Percentiles rank a stretch among this genome's conserved stretches.
These are phyloP conservation scores for Leptonema lineaticorne DNA, from an alignment of 1,140 invertebrate species.

Conservation along the genomic window DNA sequence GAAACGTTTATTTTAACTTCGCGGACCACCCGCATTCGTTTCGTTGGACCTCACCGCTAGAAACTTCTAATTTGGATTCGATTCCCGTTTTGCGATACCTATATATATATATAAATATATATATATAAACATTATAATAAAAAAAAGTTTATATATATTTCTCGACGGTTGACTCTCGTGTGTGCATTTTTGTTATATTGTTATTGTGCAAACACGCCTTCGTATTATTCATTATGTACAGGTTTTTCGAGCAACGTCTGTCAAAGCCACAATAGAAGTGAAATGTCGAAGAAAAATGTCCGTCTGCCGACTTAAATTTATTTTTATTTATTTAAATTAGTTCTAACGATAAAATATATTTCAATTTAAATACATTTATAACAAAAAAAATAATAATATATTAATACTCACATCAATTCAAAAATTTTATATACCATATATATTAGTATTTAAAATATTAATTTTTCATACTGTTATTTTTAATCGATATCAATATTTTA, in stretches of 20 bases:
- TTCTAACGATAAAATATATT: too few species aligned
- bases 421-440: too few species aligned
- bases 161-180: neutral
- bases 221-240: neutral
- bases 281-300: neutral
- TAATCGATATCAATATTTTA: too few species aligned
- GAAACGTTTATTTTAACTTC: constrained; percentile 6
- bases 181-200: constrained; percentile 7
- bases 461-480: too few species aligned
- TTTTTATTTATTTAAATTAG: neutral
- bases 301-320: neutral
- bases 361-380: too few species aligned
- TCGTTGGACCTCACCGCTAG: neutral
- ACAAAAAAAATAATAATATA: too few species aligned
- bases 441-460: too few species aligned
- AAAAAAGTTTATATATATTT: neutral
- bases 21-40: constrained; percentile 8
- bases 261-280: neutral
- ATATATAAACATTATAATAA: neutral
- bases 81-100: neutral
- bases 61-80: constrained; percentile 14
- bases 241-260: neutral
- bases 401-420: too few species aligned
- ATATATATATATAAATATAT: neutral
- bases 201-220: constrained; percentile 12